A percentile compares a stretch with the other conserved stretches of the same genome.
Evolutionary conservation across 2,113 vertebrate genomes (phyloP).

Genomic region (Ciconia maguari): DNA sequence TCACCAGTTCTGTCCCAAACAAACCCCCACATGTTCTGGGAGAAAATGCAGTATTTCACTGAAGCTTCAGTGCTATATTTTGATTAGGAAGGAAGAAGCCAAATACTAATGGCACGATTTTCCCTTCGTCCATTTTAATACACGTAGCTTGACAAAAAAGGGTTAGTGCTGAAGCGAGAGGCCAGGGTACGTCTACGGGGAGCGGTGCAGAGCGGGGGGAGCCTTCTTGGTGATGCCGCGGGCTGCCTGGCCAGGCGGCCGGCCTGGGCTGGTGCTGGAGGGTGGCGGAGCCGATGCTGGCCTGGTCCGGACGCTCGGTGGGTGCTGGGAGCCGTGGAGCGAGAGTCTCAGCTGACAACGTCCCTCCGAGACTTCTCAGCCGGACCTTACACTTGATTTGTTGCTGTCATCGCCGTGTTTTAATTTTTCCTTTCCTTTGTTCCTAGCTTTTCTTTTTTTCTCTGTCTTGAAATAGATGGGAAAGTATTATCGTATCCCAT

Average conservation of each 20-base stretch:
- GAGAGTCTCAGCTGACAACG: neutral
- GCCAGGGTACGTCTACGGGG: neutral
- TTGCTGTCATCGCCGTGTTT: neutral
- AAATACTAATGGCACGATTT: fast-evolving
- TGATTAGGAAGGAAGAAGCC: neutral
- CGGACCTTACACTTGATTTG: neutral
- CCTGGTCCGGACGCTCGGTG: neutral
- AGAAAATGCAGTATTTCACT: neutral
- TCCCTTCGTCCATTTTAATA: neutral
- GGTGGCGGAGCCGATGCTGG: no score
- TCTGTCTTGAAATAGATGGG: slow-evolving; percentile 3
- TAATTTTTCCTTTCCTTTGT: neutral
- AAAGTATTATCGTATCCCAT: neutral
- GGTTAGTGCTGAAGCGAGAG: neutral
- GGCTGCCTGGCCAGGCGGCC: neutral
- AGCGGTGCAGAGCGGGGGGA: neutral
- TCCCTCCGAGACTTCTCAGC: neutral
- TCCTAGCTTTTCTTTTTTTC: neutral
- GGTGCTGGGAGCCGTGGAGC: neutral
- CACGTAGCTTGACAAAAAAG: neutral
- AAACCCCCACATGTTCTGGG: fast-evolving
- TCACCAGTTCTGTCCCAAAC: neutral
- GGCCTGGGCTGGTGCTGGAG: neutral
- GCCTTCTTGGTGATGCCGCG: neutral
- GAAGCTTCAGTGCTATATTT: fast-evolving